These are phyloP conservation scores for Peromyscus maniculatus DNA, from an alignment of 2,113 vertebrate genomes.

Conservation along the genomic window DNA sequence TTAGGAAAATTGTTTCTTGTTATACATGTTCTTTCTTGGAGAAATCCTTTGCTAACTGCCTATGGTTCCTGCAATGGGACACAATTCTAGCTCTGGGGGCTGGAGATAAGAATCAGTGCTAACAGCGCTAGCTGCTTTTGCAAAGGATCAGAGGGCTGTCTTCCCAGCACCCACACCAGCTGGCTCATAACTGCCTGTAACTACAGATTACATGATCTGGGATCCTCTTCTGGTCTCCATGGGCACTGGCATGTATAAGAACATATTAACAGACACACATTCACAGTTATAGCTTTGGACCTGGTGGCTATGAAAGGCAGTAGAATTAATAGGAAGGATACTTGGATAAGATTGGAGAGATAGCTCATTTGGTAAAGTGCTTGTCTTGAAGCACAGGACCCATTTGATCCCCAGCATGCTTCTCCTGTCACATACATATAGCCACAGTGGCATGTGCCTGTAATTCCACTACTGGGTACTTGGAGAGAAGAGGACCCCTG, in stretches of 20 bases:
- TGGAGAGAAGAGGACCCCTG: neutral
- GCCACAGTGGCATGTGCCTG: no score
- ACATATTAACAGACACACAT: neutral
- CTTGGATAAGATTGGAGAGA: neutral
- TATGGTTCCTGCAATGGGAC: neutral
- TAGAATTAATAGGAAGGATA: neutral
- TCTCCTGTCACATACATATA: neutral
- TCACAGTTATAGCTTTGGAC: neutral
- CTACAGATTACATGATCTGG: neutral
- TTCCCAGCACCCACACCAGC: neutral
- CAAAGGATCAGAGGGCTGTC: no score
- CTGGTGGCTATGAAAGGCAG: neutral
- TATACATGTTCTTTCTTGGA: neutral
- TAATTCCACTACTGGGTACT: neutral
- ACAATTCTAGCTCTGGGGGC: neutral
- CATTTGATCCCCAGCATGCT: neutral
- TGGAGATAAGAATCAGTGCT: neutral
- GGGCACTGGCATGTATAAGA: neutral
- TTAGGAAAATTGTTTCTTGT: no score
- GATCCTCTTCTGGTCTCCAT: neutral
- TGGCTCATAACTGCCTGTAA: neutral
- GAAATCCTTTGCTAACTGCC: neutral
- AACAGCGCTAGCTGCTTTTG: neutral
- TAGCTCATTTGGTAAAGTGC: neutral
- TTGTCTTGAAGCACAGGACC: neutral